phyloP scores from a whole-genome alignment of 37 sponge, comb jelly and placozoan genomes.

The Ianthella basta region DNA sequence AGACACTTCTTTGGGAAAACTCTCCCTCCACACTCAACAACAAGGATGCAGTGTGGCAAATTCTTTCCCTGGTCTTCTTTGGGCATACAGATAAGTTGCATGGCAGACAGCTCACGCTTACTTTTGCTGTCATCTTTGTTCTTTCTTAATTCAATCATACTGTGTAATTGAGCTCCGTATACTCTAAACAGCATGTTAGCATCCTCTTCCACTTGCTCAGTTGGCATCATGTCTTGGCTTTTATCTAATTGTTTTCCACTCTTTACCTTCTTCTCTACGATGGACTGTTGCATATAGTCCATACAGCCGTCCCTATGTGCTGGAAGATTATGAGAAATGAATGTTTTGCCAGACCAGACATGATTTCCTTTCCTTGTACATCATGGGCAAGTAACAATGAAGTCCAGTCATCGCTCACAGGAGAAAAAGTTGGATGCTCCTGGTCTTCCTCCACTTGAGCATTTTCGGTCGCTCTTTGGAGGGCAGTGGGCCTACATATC shows the following conservation, averaged over 20 bases:
- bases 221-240: not conserved
- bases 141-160: not conserved
- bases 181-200: not conserved
- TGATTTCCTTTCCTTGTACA: too few relatives aligned
- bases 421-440: too few relatives aligned
- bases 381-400: too few relatives aligned
- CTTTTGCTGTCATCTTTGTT: not conserved
- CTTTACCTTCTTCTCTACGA: not conserved
- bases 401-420: too few relatives aligned
- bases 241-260: not conserved
- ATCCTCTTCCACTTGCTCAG: not conserved
- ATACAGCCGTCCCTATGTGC: too few relatives aligned
- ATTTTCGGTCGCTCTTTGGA: too few relatives aligned
- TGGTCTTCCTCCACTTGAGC: too few relatives aligned
- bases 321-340: too few relatives aligned
- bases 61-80: not conserved
- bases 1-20: not conserved
- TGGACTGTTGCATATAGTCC: too few relatives aligned
- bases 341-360: too few relatives aligned
- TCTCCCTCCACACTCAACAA: conserved; percentile 1
- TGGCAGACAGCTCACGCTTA: conserved; percentile 6
- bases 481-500: too few relatives aligned
- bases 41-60: not conserved
- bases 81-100: not conserved
- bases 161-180: not conserved